These are phyloP conservation scores for Microtus pennsylvanicus DNA, from an alignment of 2,113 vertebrate species.

Conservation along the genomic window DNA sequence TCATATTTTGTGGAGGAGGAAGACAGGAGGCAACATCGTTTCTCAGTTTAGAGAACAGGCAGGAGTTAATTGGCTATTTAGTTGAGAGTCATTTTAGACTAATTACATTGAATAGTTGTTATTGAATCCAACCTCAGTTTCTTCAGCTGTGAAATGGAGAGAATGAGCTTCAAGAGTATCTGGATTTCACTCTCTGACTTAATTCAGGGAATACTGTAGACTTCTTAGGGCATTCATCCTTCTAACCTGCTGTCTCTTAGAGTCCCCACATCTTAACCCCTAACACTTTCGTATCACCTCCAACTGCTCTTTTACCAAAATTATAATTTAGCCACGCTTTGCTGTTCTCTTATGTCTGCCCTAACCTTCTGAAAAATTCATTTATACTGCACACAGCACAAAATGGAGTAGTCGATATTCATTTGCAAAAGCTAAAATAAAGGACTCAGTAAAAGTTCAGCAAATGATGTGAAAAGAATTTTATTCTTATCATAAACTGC, in stretches of 20 bases:
- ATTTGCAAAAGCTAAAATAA: background rate
- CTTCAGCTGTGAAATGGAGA: conserved; percentile 2
- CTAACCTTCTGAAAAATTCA: background rate
- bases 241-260: background rate
- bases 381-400: background rate
- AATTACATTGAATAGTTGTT: background rate
- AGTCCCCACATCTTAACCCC: background rate
- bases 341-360: background rate
- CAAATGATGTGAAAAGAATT: background rate
- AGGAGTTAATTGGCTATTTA: background rate
- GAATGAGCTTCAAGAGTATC: background rate
- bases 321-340: background rate
- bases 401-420: background rate
- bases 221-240: background rate
- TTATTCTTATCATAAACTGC: background rate
- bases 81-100: background rate
- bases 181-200: background rate
- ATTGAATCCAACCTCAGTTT: background rate
- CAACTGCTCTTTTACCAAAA: background rate
- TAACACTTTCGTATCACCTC: background rate
- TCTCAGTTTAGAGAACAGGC: background rate
- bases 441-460: background rate
- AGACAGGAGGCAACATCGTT: background rate
- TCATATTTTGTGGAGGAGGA: background rate
- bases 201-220: background rate